A percentile compares a stretch with the other conserved stretches of the same genome.
phyloP scores from a whole-genome alignment of 92 coral and sea anemone species.

The Palythoa caribaeorum region DNA sequence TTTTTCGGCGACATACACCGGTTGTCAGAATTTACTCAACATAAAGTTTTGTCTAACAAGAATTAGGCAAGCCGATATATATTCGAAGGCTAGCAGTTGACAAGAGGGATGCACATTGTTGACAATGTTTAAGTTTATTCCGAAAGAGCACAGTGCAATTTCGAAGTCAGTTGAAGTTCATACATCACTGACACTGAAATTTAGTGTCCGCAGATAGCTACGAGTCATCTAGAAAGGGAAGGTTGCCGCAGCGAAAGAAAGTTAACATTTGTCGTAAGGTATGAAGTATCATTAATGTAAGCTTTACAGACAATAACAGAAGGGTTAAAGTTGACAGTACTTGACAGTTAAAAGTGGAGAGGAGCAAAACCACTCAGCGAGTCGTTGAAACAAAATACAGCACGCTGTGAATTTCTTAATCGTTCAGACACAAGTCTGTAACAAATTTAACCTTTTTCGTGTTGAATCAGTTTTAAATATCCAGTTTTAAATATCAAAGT shows the following conservation, averaged over 20 bases:
- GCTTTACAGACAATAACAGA: neutral
- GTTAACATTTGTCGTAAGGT: neutral
- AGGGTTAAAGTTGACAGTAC: neutral
- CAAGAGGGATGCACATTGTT: slow-evolving; percentile 8
- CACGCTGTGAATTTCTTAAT: too few relatives aligned
- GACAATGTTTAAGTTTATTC: slow-evolving; percentile 20
- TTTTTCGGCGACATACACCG: neutral
- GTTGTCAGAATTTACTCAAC: neutral
- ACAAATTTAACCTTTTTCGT: too few relatives aligned
- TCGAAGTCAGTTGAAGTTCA: slow-evolving; percentile 5
- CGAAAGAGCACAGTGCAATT: neutral
- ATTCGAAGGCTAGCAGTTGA: slow-evolving; percentile 12
- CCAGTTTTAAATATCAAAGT: too few relatives aligned
- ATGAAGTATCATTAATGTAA: neutral
- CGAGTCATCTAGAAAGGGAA: neutral
- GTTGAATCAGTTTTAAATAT: too few relatives aligned
- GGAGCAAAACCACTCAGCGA: neutral
- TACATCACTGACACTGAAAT: neutral
- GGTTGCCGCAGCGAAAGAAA: neutral
- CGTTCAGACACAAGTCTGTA: too few relatives aligned
- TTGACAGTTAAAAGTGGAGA: neutral
- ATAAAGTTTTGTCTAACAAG: slow-evolving; percentile 1
- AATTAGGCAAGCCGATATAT: slow-evolving; percentile 13
- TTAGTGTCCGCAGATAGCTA: neutral
- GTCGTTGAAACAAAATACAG: neutral